phyloP scores from a whole-genome alignment of 2,113 vertebrate species.

The Larimichthys polyactis region DNA sequence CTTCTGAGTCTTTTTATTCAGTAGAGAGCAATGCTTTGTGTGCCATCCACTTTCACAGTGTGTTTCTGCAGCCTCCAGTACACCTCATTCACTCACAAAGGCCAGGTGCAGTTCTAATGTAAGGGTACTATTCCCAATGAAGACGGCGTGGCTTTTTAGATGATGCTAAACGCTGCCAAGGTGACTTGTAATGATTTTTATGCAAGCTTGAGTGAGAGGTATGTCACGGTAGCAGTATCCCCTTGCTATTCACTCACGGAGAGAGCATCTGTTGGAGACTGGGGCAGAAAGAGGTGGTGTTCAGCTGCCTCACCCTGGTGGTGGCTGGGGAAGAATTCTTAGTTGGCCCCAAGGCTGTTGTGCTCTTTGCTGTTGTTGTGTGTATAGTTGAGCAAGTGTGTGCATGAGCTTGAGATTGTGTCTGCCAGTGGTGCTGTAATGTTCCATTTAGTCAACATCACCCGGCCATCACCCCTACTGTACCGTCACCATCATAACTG shows the following conservation, averaged over 20 bases:
- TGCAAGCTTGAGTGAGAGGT: conserved; percentile 54
- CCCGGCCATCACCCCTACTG: conserved; percentile 56
- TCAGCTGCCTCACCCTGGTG: conserved; percentile 43
- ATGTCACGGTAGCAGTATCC: conserved; percentile 44
- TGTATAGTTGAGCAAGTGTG: conserved; percentile 1
- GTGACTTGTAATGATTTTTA: conserved; percentile 59
- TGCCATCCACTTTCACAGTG: background rate
- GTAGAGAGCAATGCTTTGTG: background rate
- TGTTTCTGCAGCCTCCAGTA: conserved; percentile 32
- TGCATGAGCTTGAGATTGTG: conserved; percentile 15
- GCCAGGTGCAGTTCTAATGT: conserved; percentile 43
- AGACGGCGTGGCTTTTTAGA: conserved; percentile 55
- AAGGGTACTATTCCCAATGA: conserved; percentile 21
- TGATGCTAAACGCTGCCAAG: conserved; percentile 50
- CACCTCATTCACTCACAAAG: conserved; percentile 45
- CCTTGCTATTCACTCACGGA: conserved; percentile 33
- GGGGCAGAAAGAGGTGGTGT: conserved; percentile 40
- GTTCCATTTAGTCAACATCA: conserved; percentile 71
- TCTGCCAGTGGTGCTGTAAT: conserved; percentile 62
- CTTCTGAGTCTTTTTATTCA: conserved; percentile 31
- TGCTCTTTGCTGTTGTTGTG: conserved; percentile 43
- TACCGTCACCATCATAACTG: conserved; percentile 63
- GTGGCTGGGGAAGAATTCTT: conserved; percentile 58
- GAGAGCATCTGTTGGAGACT: conserved; percentile 55
- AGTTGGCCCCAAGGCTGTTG: conserved; percentile 52